A percentile compares a stretch with the other conserved stretches of the same genome.
Evolutionary conservation across 1,140 invertebrate species (phyloP).

Genomic region (Conopomorpha cramerella): DNA sequence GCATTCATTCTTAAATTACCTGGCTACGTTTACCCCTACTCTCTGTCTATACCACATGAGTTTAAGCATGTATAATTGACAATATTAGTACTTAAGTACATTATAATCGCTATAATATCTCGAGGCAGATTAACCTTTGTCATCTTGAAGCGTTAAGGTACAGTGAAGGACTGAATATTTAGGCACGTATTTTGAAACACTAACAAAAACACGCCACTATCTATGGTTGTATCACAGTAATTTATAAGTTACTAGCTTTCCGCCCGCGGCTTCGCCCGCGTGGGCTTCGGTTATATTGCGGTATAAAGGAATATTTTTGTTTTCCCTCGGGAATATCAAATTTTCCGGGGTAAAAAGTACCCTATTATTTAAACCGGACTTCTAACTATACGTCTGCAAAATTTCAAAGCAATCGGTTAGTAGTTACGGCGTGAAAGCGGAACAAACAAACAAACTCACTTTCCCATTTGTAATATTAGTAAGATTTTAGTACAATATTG

Average conservation of each 20-base stretch:
- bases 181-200: neutral
- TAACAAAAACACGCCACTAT: neutral
- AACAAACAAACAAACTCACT: neutral
- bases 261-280: neutral
- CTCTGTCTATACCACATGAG: too few relatives aligned
- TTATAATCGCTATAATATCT: too few relatives aligned
- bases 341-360: neutral
- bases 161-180: too few relatives aligned
- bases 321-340: neutral
- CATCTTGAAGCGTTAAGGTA: too few relatives aligned
- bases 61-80: too few relatives aligned
- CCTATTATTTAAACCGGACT: neutral
- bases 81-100: too few relatives aligned
- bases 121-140: too few relatives aligned
- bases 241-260: neutral
- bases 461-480: neutral
- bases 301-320: too few relatives aligned
- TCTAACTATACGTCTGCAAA: neutral
- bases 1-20: too few relatives aligned
- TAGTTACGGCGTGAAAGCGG: neutral
- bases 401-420: neutral
- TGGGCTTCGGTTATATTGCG: too few relatives aligned
- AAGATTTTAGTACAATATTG: neutral
- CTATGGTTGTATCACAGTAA: too few relatives aligned
- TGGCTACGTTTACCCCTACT: too few relatives aligned